Percentiles rank a stretch among this genome's conserved stretches.
Evolutionary conservation across 2,113 vertebrate species (phyloP).

Genomic region (Notarius lentiginosus): DNA sequence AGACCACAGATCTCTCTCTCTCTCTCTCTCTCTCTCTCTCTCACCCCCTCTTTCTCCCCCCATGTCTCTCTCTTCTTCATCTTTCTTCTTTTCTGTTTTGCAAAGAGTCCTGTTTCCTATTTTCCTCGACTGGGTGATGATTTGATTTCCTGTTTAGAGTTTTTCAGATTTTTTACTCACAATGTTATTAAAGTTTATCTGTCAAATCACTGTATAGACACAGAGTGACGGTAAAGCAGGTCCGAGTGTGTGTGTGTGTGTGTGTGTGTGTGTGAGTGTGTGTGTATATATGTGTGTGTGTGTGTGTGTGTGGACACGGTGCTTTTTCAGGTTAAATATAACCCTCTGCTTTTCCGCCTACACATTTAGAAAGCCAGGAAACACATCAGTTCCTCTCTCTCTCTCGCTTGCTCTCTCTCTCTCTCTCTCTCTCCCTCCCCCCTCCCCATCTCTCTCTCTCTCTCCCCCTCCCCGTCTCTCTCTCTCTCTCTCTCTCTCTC

Average conservation of each 20-base stretch:
- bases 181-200: background rate
- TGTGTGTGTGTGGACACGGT: background rate
- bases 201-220: background rate
- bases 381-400: background rate
- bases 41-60: too few relatives aligned
- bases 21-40: too few relatives aligned
- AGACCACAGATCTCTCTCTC: too few relatives aligned
- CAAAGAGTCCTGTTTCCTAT: too few relatives aligned
- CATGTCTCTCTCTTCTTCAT: too few relatives aligned
- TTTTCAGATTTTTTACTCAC: too few relatives aligned
- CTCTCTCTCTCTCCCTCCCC: background rate
- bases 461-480: background rate
- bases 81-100: too few relatives aligned
- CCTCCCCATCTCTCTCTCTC: background rate
- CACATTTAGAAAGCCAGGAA: constrained; percentile 24
- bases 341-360: constrained; percentile 23
- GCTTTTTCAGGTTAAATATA: constrained; percentile 24
- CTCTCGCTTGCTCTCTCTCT: too few relatives aligned
- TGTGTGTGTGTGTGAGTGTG: background rate
- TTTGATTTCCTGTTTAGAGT: too few relatives aligned
- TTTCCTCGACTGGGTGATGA: too few relatives aligned
- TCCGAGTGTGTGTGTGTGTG: background rate
- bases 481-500: background rate
- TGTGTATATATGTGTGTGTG: background rate
- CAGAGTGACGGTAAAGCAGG: background rate